These are phyloP conservation scores for Sarcophilus harrisii DNA, from an alignment of 2,797 vertebrate genomes.

Conservation along the genomic window DNA sequence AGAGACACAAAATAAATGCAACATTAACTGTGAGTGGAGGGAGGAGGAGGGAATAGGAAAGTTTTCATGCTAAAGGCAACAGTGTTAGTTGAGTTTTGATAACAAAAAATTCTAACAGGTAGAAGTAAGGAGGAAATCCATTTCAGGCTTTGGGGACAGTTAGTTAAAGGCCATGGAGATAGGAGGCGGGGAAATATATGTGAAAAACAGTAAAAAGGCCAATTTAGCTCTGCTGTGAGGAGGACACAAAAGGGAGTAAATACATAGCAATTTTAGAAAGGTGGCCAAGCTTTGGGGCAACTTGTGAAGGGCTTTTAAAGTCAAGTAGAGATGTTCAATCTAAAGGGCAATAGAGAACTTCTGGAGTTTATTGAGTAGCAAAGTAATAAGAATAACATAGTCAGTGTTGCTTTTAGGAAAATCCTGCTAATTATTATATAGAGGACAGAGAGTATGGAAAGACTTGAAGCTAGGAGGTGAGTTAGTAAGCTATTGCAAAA, in stretches of 20 bases:
- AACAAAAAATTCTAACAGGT: not conserved
- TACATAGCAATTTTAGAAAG: not conserved
- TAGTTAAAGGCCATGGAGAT: not conserved
- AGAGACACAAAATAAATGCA: not conserved
- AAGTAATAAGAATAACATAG: not conserved
- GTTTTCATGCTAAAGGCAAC: not conserved
- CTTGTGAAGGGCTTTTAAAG: not conserved
- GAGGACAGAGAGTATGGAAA: not conserved
- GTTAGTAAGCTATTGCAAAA: not conserved
- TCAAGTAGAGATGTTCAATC: not conserved
- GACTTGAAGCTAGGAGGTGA: not conserved
- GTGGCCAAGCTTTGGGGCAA: not conserved
- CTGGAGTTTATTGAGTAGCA: not conserved
- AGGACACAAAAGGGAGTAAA: not conserved
- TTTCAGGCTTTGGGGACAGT: not conserved
- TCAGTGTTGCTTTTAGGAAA: constrained; percentile 11
- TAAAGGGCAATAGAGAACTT: not conserved
- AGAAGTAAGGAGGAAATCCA: not conserved
- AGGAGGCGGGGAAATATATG: not conserved
- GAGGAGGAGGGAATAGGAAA: not conserved
- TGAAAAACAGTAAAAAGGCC: not conserved
- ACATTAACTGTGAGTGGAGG: not conserved
- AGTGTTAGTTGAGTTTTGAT: not conserved
- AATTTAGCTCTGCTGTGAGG: not conserved
- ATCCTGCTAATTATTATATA: not conserved